phyloP scores from a whole-genome alignment of 2,888 invertebrate species.

The Scotopteryx bipunctaria region DNA sequence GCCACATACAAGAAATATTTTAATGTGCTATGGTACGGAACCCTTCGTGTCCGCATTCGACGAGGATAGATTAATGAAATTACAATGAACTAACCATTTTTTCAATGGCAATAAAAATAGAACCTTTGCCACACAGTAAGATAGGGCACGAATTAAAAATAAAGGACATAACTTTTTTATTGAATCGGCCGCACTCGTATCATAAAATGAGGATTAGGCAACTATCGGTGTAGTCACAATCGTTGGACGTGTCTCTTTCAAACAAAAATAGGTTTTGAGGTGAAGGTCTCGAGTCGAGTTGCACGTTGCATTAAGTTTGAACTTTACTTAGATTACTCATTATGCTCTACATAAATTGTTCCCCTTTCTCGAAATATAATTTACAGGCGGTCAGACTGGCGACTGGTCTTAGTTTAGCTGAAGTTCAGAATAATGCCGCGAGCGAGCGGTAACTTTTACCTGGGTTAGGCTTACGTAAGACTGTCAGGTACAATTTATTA shows the following conservation, averaged over 20 bases:
- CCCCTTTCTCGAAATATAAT: constrained; percentile 16
- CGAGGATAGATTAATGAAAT: no score
- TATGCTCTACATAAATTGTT: constrained; percentile 29
- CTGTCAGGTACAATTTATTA: constrained; percentile 77
- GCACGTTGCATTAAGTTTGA: constrained; percentile 40
- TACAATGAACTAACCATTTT: constrained; percentile 3
- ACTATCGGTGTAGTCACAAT: constrained; percentile 57
- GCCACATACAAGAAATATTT: no score
- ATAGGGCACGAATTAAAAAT: constrained; percentile 46
- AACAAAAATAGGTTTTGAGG: constrained; percentile 68
- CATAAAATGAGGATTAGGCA: constrained; percentile 52
- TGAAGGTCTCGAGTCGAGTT: constrained; percentile 54
- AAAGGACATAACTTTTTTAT: constrained; percentile 36
- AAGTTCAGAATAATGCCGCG: constrained; percentile 70
- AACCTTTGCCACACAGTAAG: constrained; percentile 24
- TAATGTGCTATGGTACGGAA: no score
- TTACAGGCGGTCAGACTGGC: constrained; percentile 29
- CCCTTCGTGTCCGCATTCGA: no score
- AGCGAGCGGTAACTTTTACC: constrained; percentile 79
- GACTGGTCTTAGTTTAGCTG: constrained; percentile 49
- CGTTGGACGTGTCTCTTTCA: constrained; percentile 59
- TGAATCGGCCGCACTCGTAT: constrained; percentile 38
- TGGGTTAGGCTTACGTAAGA: constrained; percentile 73
- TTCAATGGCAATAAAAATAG: constrained; percentile 10
- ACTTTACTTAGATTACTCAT: constrained; percentile 34